A percentile compares a stretch with the other conserved stretches of the same genome.
phyloP scores from a whole-genome alignment of 2,888 invertebrate genomes.

The Yponomeuta malinellus region DNA sequence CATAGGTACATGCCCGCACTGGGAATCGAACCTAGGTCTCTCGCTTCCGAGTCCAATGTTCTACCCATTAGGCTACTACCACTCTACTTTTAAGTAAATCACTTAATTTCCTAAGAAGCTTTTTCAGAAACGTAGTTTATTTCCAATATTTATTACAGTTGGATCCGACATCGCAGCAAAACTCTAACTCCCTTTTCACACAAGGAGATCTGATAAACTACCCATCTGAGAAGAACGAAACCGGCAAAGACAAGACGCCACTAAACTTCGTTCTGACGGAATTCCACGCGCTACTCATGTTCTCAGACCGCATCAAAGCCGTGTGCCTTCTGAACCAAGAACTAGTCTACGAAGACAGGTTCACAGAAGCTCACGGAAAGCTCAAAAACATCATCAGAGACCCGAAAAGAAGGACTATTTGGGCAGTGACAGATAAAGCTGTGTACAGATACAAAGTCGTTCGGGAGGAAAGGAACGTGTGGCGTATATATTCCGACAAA shows the following conservation, averaged over 20 bases:
- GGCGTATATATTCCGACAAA: slow-evolving; percentile 91
- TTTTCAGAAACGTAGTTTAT: too few species aligned
- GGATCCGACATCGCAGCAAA: slow-evolving; percentile 65
- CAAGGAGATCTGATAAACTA: slow-evolving; percentile 61
- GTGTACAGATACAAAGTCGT: slow-evolving; percentile 90
- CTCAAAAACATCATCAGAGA: slow-evolving; percentile 89
- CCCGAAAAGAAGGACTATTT: slow-evolving; percentile 84
- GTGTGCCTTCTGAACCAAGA: slow-evolving; percentile 91
- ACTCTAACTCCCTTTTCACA: slow-evolving; percentile 64
- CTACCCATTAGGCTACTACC: too few species aligned
- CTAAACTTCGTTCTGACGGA: slow-evolving; percentile 89
- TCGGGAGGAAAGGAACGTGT: slow-evolving; percentile 90
- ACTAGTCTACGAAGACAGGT: slow-evolving; percentile 89
- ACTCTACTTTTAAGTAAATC: too few species aligned
- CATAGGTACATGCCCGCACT: too few species aligned
- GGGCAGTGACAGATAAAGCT: slow-evolving; percentile 89
- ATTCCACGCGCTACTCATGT: slow-evolving; percentile 92
- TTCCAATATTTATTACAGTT: slow-evolving; percentile 42
- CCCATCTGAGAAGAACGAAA: slow-evolving; percentile 43
- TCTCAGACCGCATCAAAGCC: slow-evolving; percentile 87
- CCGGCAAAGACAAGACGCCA: slow-evolving; percentile 72
- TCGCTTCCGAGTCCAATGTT: too few species aligned
- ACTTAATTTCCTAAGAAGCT: too few species aligned
- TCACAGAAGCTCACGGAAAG: slow-evolving; percentile 86
- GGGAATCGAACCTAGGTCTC: too few species aligned